phyloP scores from a whole-genome alignment of 2,113 vertebrate species.

The Podilymbus podiceps region DNA sequence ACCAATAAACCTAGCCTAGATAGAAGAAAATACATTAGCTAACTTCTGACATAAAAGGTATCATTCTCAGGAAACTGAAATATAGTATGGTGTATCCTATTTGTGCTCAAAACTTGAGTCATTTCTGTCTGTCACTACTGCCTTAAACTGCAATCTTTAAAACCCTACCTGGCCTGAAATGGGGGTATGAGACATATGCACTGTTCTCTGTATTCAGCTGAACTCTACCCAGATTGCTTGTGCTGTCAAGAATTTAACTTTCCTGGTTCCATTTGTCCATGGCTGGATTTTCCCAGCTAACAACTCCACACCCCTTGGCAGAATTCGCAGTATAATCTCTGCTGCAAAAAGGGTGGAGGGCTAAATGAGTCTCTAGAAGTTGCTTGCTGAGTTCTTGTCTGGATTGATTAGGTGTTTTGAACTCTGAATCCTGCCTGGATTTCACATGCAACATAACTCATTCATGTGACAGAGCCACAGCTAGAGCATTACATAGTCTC shows the following conservation, averaged over 20 bases:
- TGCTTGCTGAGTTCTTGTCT: not conserved
- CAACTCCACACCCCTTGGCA: not conserved
- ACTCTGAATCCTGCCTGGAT: not conserved
- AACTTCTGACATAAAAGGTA: not conserved
- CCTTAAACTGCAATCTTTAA: not conserved
- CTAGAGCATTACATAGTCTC: not conserved
- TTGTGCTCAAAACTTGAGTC: not conserved
- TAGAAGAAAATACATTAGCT: not conserved
- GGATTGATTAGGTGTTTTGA: not conserved
- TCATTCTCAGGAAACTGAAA: not conserved
- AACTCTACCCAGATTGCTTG: not conserved
- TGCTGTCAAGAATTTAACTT: not conserved
- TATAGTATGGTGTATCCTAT: not conserved
- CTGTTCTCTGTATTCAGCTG: not conserved
- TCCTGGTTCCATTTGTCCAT: not conserved
- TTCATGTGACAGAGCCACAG: not conserved
- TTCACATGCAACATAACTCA: not conserved
- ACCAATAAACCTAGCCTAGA: slow-evolving; percentile 79
- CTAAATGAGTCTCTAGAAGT: not conserved
- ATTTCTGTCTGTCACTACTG: not conserved
- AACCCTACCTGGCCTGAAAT: not conserved
- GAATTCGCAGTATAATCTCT: not conserved
- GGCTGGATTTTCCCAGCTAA: not conserved
- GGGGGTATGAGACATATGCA: not conserved
- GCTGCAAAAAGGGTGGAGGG: not conserved